Evolutionary conservation across 1,140 invertebrate species (phyloP).

Genomic region (Drosophila sulfurigaster): DNA sequence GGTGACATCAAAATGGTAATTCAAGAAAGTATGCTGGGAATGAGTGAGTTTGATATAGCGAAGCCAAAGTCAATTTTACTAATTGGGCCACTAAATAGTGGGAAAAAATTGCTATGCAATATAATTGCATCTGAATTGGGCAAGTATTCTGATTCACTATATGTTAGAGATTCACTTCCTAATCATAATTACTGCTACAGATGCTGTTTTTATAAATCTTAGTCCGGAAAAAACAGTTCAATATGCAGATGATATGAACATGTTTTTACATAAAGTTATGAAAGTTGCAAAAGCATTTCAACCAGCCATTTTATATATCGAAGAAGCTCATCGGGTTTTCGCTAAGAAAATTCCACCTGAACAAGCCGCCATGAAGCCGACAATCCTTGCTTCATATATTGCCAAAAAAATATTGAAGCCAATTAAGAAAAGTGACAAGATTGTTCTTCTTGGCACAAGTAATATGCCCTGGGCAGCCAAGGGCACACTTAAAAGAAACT

Average conservation of each 20-base stretch:
- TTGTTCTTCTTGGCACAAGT: slow-evolving; percentile 88
- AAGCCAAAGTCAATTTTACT: slow-evolving; percentile 91
- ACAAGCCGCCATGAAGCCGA: slow-evolving; percentile 81
- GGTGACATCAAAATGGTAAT: slow-evolving; percentile 88
- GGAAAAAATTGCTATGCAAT: slow-evolving; percentile 92
- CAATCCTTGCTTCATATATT: slow-evolving; percentile 87
- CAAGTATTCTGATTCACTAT: slow-evolving; percentile 10
- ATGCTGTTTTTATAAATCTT: slow-evolving; percentile 93
- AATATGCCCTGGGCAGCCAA: slow-evolving; percentile 87
- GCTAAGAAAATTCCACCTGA: slow-evolving; percentile 89
- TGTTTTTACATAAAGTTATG: slow-evolving; percentile 80
- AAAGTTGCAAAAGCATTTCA: slow-evolving; percentile 88
- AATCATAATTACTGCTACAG: slow-evolving; percentile 26
- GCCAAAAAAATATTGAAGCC: slow-evolving; percentile 88
- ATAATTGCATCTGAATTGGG: slow-evolving; percentile 92
- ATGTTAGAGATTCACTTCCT: not conserved
- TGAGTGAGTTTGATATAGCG: slow-evolving; percentile 88
- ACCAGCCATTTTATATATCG: slow-evolving; percentile 92
- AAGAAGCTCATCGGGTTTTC: slow-evolving; percentile 92
- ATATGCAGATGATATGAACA: slow-evolving; percentile 89
- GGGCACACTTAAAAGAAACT: slow-evolving; percentile 84
- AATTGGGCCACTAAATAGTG: slow-evolving; percentile 90
- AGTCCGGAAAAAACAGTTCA: slow-evolving; percentile 91
- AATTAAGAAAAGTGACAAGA: slow-evolving; percentile 87
- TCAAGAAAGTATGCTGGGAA: slow-evolving; percentile 81